A percentile compares a stretch with the other conserved stretches of the same genome.
phyloP scores from a whole-genome alignment of 1,140 invertebrate species.

The Tetraneura akinire region DNA sequence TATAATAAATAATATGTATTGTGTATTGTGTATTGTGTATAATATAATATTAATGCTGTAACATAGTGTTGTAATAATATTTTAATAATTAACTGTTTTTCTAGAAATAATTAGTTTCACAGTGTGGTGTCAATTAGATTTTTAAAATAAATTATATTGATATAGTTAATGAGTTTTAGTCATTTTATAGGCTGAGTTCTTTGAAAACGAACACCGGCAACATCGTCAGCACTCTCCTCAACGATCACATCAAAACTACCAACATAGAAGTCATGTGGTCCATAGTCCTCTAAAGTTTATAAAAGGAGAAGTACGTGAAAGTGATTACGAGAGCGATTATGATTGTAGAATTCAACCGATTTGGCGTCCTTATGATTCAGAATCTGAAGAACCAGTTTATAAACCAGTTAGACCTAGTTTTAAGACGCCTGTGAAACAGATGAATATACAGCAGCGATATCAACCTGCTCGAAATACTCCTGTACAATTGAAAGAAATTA shows the following conservation, averaged over 20 bases:
- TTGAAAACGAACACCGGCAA: slow-evolving; percentile 8
- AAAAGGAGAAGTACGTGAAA: slow-evolving; percentile 69
- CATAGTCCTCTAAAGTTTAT: slow-evolving; percentile 69
- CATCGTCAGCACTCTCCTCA: not conserved
- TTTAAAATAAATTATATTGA: not conserved
- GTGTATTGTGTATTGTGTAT: not conserved
- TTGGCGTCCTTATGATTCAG: slow-evolving; percentile 64
- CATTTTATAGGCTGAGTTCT: slow-evolving; percentile 1
- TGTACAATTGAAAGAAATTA: not conserved
- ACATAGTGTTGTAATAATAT: not conserved
- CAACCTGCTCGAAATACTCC: not conserved
- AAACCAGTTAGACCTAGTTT: slow-evolving; percentile 65
- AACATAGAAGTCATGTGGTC: slow-evolving; percentile 56
- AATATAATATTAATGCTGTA: not conserved
- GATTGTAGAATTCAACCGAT: slow-evolving; percentile 67
- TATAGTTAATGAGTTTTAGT: slow-evolving; percentile 22
- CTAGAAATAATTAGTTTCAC: not conserved
- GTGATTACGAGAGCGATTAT: slow-evolving; percentile 76
- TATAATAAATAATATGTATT: too few relatives aligned
- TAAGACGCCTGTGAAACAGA: slow-evolving; percentile 58
- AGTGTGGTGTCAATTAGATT: not conserved
- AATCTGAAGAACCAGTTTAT: slow-evolving; percentile 63
- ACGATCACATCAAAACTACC: not conserved
- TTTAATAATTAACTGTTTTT: not conserved
- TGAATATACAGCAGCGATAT: not conserved